Evolutionary conservation across 2,888 invertebrate species (phyloP), one percentile per base, ranked within the genome.

Genomic region (Apotomis betuletana): DNA sequence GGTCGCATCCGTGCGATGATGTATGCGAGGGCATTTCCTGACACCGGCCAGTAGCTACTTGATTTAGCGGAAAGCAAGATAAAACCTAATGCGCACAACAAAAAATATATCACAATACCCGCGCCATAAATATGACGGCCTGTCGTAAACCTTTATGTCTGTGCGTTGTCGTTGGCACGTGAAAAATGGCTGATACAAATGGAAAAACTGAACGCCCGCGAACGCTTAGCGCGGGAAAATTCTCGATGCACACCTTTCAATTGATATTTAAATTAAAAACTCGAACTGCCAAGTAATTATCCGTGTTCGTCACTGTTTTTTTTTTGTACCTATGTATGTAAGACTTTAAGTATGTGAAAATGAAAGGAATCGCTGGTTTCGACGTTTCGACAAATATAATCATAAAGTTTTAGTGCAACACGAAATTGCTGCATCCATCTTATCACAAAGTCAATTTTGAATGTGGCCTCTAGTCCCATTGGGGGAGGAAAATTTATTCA

Each of bases 61-160:
- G 92, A 93, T 93, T 92, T 93, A 93, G 92, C 93, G 93, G 93
- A 93, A 93, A 93, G 89, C 87, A 88, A 93, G 93, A 93, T 93
- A 93, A 93, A 93, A 92, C 91, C 91, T 92, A 92, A 93, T 92
- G 92, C 89, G 91, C 91, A 92, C 91, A 92, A 92, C 92, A 92
- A 93, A 93, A 92, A 93, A 92, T 90, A 91, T 90, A 91, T 91
- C 90, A 92, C 92, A 93, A 92, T 92, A 91, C 89, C 88, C 82
- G 78, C 81, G 88, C 90, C 92, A 92, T 93, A 93, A 93, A 93
- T 92, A 93, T 92, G 92, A 92, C 91, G 91, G 87, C 85, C 89
- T 88, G 92, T 92, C 92, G 90, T 93, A 93, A 93, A 92, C 92
- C 93, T 92, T 92, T 93, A 92, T 92, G 92, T 87, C 90, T 86